phyloP scores from a whole-genome alignment of 1,140 invertebrate genomes.

The Adelges cooleyi region DNA sequence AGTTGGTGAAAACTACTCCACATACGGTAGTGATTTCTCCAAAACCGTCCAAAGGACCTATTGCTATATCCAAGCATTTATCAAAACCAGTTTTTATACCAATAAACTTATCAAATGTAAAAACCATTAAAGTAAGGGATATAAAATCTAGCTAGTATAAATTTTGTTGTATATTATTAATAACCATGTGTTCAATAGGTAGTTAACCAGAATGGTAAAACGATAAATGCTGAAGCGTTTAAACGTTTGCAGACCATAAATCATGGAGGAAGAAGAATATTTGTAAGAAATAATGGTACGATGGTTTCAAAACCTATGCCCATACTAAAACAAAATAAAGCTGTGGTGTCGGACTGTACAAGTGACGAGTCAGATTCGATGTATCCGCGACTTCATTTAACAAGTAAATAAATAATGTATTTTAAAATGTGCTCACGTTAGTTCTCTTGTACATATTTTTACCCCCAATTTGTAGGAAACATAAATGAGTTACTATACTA shows the following conservation, averaged over 20 bases:
- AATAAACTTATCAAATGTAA: conserved; percentile 18
- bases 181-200: neutral
- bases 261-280: conserved; percentile 24
- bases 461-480: too few species aligned
- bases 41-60: conserved; percentile 8
- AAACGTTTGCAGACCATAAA: conserved; percentile 10
- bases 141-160: neutral
- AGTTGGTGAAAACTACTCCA: conserved; percentile 16
- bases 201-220: conserved; percentile 11
- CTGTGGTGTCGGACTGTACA: conserved; percentile 26
- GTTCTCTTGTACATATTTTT: too few species aligned
- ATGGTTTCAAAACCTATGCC: conserved; percentile 12
- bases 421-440: too few species aligned
- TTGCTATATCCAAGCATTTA: conserved; percentile 3
- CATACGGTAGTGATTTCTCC: conserved; percentile 7
- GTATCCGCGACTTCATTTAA: conserved; percentile 33
- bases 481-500: too few species aligned
- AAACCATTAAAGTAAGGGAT: conserved; percentile 5
- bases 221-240: conserved; percentile 1
- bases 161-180: neutral
- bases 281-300: conserved; percentile 14
- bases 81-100: conserved; percentile 28
- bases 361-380: conserved; percentile 30
- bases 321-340: neutral
- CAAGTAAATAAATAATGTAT: too few species aligned